phyloP scores from a whole-genome alignment of 2,888 invertebrate genomes.

The Chymomyza procnemis region DNA sequence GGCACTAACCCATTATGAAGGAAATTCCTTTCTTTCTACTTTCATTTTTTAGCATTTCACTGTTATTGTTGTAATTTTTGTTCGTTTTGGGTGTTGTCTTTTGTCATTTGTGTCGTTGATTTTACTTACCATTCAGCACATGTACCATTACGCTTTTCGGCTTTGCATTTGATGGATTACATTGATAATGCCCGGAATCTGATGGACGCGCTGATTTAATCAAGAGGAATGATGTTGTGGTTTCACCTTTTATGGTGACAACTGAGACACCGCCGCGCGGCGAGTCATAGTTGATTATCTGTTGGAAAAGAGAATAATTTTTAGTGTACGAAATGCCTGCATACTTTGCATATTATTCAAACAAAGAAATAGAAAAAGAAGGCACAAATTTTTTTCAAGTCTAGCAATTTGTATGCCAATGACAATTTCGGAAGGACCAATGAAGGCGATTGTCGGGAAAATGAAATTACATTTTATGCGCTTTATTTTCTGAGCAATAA shows the following conservation, averaged over 20 bases:
- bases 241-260: slow-evolving; percentile 93
- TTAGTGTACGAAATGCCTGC: background rate
- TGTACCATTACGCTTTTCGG: slow-evolving; percentile 94
- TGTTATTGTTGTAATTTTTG: slow-evolving; percentile 33
- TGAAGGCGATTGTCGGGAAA: slow-evolving; percentile 14
- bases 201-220: slow-evolving; percentile 92
- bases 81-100: slow-evolving; percentile 8
- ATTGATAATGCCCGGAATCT: slow-evolving; percentile 94
- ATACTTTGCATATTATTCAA: background rate
- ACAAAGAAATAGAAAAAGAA: slow-evolving; percentile 3
- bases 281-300: slow-evolving; percentile 97
- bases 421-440: slow-evolving; percentile 36
- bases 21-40: slow-evolving; percentile 4
- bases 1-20: background rate
- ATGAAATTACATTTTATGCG: slow-evolving; percentile 50
- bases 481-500: slow-evolving; percentile 68
- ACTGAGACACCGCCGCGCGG: slow-evolving; percentile 94
- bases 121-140: slow-evolving; percentile 92
- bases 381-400: slow-evolving; percentile 13
- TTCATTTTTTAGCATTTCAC: slow-evolving; percentile 23
- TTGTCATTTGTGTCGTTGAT: slow-evolving; percentile 58
- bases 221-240: slow-evolving; percentile 92
- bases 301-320: slow-evolving; percentile 65
- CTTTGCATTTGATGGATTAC: slow-evolving; percentile 95
- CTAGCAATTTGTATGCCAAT: slow-evolving; percentile 54